Conservation (phyloP, 92 coral and sea anemone genomes). For the Galaxea fascicularis region DNA sequence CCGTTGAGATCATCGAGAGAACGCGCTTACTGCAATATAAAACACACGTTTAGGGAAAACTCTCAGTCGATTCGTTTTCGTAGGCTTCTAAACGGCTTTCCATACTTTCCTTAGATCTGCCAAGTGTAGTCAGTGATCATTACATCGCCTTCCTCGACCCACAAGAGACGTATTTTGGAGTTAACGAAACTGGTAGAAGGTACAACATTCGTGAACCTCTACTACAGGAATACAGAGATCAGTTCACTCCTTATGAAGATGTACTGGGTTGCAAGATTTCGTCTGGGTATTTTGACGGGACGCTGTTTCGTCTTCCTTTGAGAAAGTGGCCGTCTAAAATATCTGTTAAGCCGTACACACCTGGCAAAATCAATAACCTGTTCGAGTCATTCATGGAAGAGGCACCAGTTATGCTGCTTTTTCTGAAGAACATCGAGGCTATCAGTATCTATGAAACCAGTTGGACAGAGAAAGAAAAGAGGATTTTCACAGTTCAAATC, state of each 20-base stretch:
- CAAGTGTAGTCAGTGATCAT: slow-evolving; percentile 90
- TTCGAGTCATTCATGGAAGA: slow-evolving; percentile 92
- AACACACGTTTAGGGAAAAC: too few species aligned
- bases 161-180: slow-evolving; percentile 91
- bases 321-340: slow-evolving; percentile 94
- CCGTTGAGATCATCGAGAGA: too few species aligned
- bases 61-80: neutral
- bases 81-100: neutral
- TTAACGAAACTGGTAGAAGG: slow-evolving; percentile 88
- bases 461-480: slow-evolving; percentile 78
- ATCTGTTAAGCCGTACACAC: slow-evolving; percentile 87
- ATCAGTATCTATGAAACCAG: slow-evolving; percentile 80
- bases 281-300: slow-evolving; percentile 77
- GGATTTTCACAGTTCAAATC: slow-evolving; percentile 72
- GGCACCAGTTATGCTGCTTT: slow-evolving; percentile 82
- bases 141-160: slow-evolving; percentile 92
- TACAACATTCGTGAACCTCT: slow-evolving; percentile 77
- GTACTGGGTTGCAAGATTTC: slow-evolving; percentile 88
- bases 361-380: slow-evolving; percentile 71
- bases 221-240: slow-evolving; percentile 77
- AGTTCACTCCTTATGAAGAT: slow-evolving; percentile 90
- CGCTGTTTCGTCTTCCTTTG: slow-evolving; percentile 93
- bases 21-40: too few species aligned
- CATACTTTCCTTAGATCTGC: slow-evolving; percentile 70
- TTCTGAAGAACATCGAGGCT: slow-evolving; percentile 82